phyloP scores from a whole-genome alignment of 30 jellyfish, hydroid and myxozoan species.

The Aurelia sp. region DNA sequence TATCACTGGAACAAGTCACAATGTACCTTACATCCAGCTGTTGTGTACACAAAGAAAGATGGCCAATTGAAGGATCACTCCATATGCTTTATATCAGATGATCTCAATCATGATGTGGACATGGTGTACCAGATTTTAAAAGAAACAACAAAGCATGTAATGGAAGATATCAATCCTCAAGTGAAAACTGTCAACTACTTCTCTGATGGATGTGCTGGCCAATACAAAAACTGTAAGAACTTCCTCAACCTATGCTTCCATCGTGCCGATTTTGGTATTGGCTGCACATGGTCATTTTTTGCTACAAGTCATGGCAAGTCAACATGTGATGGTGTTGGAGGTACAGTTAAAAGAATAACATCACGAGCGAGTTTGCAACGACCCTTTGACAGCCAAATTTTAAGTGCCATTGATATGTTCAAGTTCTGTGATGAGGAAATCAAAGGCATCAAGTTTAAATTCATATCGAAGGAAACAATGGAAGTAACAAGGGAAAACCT shows the following conservation, averaged over 20 bases:
- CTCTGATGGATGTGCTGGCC: constrained; percentile 91
- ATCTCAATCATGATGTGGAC: constrained; percentile 52
- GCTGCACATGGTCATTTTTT: constrained; percentile 74
- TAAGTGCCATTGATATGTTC: constrained; percentile 51
- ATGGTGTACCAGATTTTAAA: constrained; percentile 46
- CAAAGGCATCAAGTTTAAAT: constrained; percentile 55
- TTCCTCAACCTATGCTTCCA: constrained; percentile 69
- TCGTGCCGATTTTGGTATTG: constrained; percentile 48
- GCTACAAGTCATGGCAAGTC: constrained; percentile 89
- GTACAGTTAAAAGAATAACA: constrained; percentile 73
- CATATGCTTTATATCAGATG: constrained; percentile 76
- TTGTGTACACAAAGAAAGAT: constrained; percentile 24
- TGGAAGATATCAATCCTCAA: constrained; percentile 1
- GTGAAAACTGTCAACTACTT: constrained; percentile 32
- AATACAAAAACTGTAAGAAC: constrained; percentile 75
- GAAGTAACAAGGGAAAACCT: constrained; percentile 28
- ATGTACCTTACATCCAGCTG: constrained; percentile 63
- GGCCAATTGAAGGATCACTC: constrained; percentile 8
- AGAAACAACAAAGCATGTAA: constrained; percentile 8
- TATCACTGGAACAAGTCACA: constrained; percentile 64
- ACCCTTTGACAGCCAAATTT: constrained; percentile 26
- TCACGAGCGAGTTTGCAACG: constrained; percentile 73
- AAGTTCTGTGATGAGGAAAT: constrained; percentile 47
- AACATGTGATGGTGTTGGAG: constrained; percentile 85
- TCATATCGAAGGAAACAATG: constrained; percentile 29